Conservation (phyloP, 2,888 invertebrate genomes). For the Trichogramma evanescens region DNA sequence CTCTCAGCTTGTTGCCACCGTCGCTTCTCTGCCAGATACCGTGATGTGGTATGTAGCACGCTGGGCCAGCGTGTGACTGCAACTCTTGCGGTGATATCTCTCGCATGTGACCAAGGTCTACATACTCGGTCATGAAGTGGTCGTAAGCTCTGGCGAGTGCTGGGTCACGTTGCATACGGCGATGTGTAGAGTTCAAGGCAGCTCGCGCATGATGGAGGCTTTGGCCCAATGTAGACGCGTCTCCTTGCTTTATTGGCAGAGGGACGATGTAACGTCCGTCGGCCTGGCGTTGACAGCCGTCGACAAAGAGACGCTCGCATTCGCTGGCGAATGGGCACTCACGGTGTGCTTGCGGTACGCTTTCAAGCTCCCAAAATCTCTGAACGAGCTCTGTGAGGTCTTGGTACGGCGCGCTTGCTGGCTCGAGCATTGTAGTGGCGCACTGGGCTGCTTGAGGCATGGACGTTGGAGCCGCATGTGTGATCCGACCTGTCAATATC, state of each 20-base stretch:
- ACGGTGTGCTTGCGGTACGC: neutral
- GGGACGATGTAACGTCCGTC: neutral
- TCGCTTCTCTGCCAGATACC: neutral
- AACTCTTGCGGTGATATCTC: too few relatives aligned
- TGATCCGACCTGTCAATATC: neutral
- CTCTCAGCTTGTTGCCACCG: neutral
- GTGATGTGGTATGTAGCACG: neutral
- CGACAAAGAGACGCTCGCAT: neutral
- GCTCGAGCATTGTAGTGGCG: too few relatives aligned
- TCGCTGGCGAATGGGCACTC: neutral
- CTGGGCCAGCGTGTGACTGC: too few relatives aligned
- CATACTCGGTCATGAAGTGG: neutral
- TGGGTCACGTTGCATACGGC: too few relatives aligned
- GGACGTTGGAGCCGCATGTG: too few relatives aligned
- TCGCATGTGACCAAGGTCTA: neutral
- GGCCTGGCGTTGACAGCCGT: neutral
- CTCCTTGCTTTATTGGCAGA: neutral
- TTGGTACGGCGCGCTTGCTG: too few relatives aligned
- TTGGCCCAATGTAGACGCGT: too few relatives aligned
- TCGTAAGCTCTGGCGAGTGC: neutral
- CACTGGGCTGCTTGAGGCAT: too few relatives aligned
- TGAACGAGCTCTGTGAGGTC: neutral
- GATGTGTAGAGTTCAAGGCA: too few relatives aligned
- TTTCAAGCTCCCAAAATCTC: neutral
- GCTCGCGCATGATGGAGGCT: too few relatives aligned